Conservation (phyloP, 2,797 vertebrate genomes). For the Lates japonicus region DNA sequence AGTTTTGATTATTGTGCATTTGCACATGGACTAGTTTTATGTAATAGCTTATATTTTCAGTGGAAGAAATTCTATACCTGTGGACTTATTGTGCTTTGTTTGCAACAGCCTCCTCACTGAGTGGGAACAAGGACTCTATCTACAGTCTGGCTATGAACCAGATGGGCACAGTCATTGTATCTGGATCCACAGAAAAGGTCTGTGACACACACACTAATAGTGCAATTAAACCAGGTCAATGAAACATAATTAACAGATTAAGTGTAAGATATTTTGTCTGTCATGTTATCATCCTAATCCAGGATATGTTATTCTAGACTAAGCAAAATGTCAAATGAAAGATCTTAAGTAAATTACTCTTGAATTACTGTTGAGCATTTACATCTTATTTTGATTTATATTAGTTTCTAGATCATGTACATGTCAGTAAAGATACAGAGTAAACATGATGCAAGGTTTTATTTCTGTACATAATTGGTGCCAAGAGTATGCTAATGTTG, state of each 20-base stretch:
- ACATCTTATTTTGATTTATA: neutral
- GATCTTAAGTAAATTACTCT: neutral
- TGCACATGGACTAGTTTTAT: neutral
- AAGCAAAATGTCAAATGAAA: neutral
- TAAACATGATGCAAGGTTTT: neutral
- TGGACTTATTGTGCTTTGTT: slow-evolving; percentile 37
- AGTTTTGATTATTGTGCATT: neutral
- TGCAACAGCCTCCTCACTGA: slow-evolving; percentile 94
- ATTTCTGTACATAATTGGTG: neutral
- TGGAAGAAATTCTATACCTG: slow-evolving; percentile 2
- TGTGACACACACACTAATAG: neutral
- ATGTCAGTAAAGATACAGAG: neutral
- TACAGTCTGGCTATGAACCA: slow-evolving; percentile 99
- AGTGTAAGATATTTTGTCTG: neutral
- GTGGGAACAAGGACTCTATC: slow-evolving; percentile 99
- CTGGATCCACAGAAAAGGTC: slow-evolving; percentile 98
- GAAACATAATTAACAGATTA: too few species aligned
- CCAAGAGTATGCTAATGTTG: neutral
- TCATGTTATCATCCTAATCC: neutral
- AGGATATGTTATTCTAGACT: neutral
- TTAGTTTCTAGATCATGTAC: neutral
- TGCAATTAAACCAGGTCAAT: neutral
- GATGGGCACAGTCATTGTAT: slow-evolving; percentile 98
- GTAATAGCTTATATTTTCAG: neutral
- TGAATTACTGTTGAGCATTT: neutral